Evolutionary conservation across 53 echinoderm and acorn worm genomes (phyloP).

Genomic region (Luidia sarsii): DNA sequence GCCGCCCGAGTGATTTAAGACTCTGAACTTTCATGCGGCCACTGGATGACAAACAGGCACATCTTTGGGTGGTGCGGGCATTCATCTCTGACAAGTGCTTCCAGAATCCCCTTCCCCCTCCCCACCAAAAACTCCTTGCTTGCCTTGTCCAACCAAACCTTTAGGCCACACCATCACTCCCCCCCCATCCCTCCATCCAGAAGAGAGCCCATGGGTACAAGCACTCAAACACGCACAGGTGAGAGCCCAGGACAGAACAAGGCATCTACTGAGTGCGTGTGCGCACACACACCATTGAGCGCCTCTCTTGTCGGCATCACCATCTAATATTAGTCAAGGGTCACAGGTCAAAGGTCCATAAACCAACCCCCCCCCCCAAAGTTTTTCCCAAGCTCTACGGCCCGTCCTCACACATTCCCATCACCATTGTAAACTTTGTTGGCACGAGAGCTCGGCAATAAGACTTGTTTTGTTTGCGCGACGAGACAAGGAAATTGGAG

Average conservation of each 20-base stretch:
- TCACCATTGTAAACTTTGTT: too few species aligned
- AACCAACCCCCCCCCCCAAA: neutral
- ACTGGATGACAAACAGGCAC: constrained; percentile 26
- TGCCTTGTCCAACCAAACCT: too few species aligned
- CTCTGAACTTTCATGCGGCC: constrained; percentile 11
- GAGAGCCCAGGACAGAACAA: constrained; percentile 17
- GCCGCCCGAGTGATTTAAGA: constrained; percentile 2
- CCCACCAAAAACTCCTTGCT: too few species aligned
- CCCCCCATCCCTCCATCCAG: too few species aligned
- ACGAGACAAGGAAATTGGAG: constrained; percentile 19
- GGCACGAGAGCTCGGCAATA: too few species aligned
- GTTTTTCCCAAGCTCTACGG: neutral
- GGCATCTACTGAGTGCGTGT: neutral
- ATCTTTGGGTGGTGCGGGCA: too few species aligned
- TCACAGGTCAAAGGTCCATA: constrained; percentile 15
- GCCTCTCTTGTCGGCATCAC: constrained; percentile 22
- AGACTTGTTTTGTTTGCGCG: constrained; percentile 10
- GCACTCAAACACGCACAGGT: constrained; percentile 28
- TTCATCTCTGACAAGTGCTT: too few species aligned
- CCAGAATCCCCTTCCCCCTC: too few species aligned
- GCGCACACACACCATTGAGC: constrained; percentile 32
- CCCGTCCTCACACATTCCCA: neutral
- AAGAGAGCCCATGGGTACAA: constrained; percentile 18
- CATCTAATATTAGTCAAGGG: constrained; percentile 7
- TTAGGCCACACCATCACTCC: too few species aligned